Evolutionary conservation across 53 echinoderm and acorn worm species (phyloP), one percentile per base, ranked within the genome.

Genomic region (Holothuria scabra): DNA sequence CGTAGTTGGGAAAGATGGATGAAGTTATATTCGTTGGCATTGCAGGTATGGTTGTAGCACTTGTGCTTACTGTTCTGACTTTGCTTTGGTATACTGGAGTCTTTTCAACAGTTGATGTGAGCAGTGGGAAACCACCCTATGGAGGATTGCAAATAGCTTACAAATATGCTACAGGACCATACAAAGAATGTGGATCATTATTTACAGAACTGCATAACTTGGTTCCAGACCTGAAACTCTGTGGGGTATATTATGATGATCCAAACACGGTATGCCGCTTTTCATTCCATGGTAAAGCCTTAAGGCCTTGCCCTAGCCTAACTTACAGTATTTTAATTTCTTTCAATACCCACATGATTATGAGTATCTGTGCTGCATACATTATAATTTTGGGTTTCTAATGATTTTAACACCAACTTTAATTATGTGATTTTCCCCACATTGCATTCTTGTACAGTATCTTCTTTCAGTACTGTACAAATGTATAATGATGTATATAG

Each of bases 221-320:
- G 7, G 92, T 90, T 11, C 94, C 99, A 10, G 68, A 87, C 62
- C 84, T 90, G 29, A 86, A 92, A 21, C 79, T 84, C 31, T 85
- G 94, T 74, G 99, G 82, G 10, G 82, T 94, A 23, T 97, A 94
- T 68, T 97, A 89, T 76, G 99, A 97, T 68, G 91, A 94, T 60
- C 99, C 99, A 1, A 83, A 86, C 18, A 92, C 75, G 94, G 99
- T 97, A 91, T 20, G 68, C 44, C 0, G 41, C 41, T 41, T 4
- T 41, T 41, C 41, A 41, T 10, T 8, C 8, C 41, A 8, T 41
- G 10, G 41, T 41, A 41, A n/a, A n/a, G n/a, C n/a, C n/a, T n/a
- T n/a, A n/a, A n/a, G n/a, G n/a, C n/a, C n/a, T n/a, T n/a, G n/a
- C n/a, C n/a, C n/a, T n/a, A n/a, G n/a, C n/a, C n/a, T n/a, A n/a